Evolutionary conservation across 64 coral and sea anemone species (phyloP).

Genomic region (Hydrozoanthus tunicans): DNA sequence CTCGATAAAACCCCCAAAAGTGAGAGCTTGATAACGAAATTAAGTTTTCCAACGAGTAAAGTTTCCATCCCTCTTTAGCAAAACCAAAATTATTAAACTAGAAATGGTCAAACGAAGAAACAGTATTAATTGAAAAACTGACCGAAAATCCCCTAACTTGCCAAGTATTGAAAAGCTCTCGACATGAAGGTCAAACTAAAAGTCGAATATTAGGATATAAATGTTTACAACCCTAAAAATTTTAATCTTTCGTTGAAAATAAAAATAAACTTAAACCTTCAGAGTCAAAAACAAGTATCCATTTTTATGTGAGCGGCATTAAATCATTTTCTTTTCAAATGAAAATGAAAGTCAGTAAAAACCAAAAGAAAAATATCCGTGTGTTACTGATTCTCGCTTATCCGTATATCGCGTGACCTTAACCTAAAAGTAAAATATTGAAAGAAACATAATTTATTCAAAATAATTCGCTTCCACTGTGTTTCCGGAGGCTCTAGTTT

Average conservation of each 20-base stretch:
- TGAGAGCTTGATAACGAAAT: neutral
- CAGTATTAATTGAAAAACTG: neutral
- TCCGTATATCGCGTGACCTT: constrained; percentile 2
- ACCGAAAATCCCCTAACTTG: neutral
- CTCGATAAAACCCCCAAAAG: neutral
- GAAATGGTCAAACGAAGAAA: neutral
- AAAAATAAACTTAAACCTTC: too few relatives aligned
- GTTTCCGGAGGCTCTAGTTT: neutral
- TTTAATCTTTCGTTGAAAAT: too few relatives aligned
- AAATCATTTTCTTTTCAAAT: neutral
- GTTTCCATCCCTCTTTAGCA: neutral
- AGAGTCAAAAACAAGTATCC: too few relatives aligned
- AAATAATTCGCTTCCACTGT: constrained; percentile 39
- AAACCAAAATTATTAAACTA: neutral
- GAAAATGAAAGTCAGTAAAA: neutral
- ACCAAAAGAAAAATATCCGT: neutral
- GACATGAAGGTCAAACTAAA: too few relatives aligned
- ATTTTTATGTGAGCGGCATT: too few relatives aligned
- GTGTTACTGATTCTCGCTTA: neutral
- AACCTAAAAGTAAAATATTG: neutral
- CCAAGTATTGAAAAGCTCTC: too few relatives aligned
- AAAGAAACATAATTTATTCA: constrained; percentile 44
- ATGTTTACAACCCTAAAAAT: too few relatives aligned
- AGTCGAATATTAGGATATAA: too few relatives aligned
- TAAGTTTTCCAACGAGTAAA: neutral